Evolutionary conservation across 2,888 invertebrate genomes (phyloP).

Genomic region (Spodoptera picta): DNA sequence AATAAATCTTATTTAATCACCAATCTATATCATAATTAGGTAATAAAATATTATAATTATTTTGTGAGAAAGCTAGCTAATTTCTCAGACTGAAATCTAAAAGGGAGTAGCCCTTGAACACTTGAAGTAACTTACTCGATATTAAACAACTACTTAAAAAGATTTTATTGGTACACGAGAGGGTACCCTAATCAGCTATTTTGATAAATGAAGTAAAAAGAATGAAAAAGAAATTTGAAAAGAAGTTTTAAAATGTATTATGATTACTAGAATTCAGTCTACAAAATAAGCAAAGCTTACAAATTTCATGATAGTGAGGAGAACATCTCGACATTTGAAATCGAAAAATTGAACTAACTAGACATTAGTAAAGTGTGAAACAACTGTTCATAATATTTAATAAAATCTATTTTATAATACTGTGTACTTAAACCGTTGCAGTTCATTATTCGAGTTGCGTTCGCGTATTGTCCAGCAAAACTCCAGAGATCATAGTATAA

Average conservation of each 20-base stretch:
- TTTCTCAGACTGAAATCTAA: constrained; percentile 17
- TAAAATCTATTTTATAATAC: constrained; percentile 65
- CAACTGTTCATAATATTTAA: constrained; percentile 37
- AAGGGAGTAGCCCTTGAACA: neutral
- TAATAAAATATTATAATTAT: constrained; percentile 3
- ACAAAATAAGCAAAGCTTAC: constrained; percentile 1
- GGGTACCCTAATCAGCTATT: neutral
- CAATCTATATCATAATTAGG: neutral
- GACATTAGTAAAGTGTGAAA: constrained; percentile 5
- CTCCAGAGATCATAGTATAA: constrained; percentile 65
- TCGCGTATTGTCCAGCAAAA: constrained; percentile 44
- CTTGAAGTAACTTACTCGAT: too few relatives aligned
- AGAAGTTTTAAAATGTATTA: neutral
- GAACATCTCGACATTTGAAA: constrained; percentile 1
- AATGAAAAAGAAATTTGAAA: neutral
- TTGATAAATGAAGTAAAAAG: neutral
- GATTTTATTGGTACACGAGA: neutral
- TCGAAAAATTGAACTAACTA: constrained; percentile 1
- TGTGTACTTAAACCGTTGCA: constrained; percentile 69
- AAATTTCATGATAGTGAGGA: constrained; percentile 1
- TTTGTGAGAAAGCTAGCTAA: neutral
- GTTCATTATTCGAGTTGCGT: constrained; percentile 64
- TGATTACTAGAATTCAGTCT: constrained; percentile 22
- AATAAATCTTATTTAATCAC: constrained; percentile 12
- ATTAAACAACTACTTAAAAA: neutral